phyloP scores from a whole-genome alignment of 2,797 vertebrate genomes.

The Rhinophrynus dorsalis region DNA sequence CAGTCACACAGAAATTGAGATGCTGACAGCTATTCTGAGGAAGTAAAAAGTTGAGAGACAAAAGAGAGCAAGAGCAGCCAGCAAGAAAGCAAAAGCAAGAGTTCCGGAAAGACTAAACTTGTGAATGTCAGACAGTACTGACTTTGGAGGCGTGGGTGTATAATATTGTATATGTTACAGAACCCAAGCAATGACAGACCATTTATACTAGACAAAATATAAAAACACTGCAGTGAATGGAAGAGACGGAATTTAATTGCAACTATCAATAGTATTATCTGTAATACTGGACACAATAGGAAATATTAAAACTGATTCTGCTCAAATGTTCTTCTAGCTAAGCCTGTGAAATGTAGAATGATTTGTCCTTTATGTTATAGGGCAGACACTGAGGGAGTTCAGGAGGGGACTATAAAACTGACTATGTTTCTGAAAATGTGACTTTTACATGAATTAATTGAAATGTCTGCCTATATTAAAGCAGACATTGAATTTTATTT shows the following conservation, averaged over 20 bases:
- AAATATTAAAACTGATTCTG: background rate
- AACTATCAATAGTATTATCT: background rate
- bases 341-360: background rate
- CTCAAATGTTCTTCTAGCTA: background rate
- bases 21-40: too few relatives aligned
- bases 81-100: too few relatives aligned
- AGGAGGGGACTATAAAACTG: conserved; percentile 24
- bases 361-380: conserved; percentile 20
- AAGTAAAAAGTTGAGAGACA: too few relatives aligned
- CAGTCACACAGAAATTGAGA: too few relatives aligned
- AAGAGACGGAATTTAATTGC: background rate
- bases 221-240: too few relatives aligned
- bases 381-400: background rate
- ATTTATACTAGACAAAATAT: too few relatives aligned
- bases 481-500: conserved; percentile 11
- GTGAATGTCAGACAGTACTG: too few relatives aligned
- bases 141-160: too few relatives aligned
- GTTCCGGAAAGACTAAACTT: too few relatives aligned
- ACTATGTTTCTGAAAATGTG: conserved; percentile 13
- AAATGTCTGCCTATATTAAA: background rate
- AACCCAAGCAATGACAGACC: too few relatives aligned
- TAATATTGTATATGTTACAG: too few relatives aligned
- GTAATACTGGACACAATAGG: background rate
- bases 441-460: conserved; percentile 37
- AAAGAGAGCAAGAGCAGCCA: too few relatives aligned